Evolutionary conservation across 2,113 vertebrate genomes (phyloP), one percentile per base, ranked within the genome.

Genomic region (Nothoprocta perdicaria): DNA sequence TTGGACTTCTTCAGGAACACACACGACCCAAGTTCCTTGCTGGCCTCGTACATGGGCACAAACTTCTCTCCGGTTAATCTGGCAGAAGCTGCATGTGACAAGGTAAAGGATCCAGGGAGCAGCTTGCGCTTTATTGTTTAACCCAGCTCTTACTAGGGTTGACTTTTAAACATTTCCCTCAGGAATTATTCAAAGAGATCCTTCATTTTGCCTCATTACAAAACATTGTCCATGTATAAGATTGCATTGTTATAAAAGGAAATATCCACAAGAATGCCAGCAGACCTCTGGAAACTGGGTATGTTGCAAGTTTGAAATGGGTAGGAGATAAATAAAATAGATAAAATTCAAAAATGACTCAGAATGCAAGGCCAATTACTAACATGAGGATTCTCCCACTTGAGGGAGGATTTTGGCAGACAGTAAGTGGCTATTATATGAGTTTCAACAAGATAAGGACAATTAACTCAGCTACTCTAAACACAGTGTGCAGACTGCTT

Each of bases 51-150:
- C 88, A 80, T 93, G 35, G 35, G 52, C 66, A 75, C 4, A 81
- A 86, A 95, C 86, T 83, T 94, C 86, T 93, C n/a, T 38, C 61
- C 12, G 65, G 60, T 94, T 95, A 89, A 80, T 38, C 60, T 4
- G 67, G 38, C 26, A 66, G 67, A 45, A 91, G 71, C 33, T 77
- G 62, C 82, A 81, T 69, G 90, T 94, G 88, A 91, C 90, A 46
- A 89, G 68, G 19, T 40, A 74, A 90, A 63, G 27, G 88, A 83
- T n/a, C 66, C 27, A 46, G 84, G 45, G 7, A 80, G 23, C 33
- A 90, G 21, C 77, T 92, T 80, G 84, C 41, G 46, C 65, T 84
- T 93, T 95, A 97, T 86, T 95, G 40, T 96, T 97, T 96, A 96
- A 96, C 95, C 89, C 45, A 10, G 52, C 61, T 72, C 16, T 84